Percentiles rank a stretch among this genome's conserved stretches.
phyloP scores from a whole-genome alignment of 2,888 invertebrate species.

The Hyposoter dolosus region DNA sequence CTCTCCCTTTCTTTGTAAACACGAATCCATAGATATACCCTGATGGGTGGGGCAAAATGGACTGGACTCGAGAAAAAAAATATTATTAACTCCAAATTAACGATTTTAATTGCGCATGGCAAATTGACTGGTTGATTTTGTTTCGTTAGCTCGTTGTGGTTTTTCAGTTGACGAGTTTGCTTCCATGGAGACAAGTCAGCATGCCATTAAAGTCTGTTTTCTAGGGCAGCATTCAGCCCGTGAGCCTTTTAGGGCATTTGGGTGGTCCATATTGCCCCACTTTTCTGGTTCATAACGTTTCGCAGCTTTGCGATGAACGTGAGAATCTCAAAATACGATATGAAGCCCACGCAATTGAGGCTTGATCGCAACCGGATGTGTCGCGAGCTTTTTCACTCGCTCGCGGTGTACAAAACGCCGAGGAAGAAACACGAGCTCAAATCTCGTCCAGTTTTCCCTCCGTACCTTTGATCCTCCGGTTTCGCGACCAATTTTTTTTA shows the following conservation, averaged over 20 bases:
- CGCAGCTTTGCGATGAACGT: not conserved
- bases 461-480: not conserved
- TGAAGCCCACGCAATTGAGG: slow-evolving; percentile 28
- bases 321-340: slow-evolving; percentile 26
- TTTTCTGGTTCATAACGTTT: not conserved
- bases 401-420: not conserved
- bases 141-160: no score
- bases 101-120: not conserved
- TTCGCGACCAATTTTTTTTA: slow-evolving; percentile 15
- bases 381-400: not conserved
- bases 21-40: not conserved
- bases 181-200: no score
- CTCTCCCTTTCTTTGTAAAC: slow-evolving; percentile 11
- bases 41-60: not conserved
- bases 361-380: slow-evolving; percentile 18
- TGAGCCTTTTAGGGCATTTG: not conserved
- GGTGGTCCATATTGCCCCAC: not conserved
- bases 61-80: not conserved
- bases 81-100: not conserved
- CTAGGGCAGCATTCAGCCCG: no score
- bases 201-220: no score
- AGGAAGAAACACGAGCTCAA: slow-evolving; percentile 1
- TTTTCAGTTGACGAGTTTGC: no score
- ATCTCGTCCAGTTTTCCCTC: slow-evolving; percentile 27
- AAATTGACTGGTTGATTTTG: no score